Evolutionary conservation across 2,888 invertebrate species (phyloP).

Genomic region (Isoperla grammatica): DNA sequence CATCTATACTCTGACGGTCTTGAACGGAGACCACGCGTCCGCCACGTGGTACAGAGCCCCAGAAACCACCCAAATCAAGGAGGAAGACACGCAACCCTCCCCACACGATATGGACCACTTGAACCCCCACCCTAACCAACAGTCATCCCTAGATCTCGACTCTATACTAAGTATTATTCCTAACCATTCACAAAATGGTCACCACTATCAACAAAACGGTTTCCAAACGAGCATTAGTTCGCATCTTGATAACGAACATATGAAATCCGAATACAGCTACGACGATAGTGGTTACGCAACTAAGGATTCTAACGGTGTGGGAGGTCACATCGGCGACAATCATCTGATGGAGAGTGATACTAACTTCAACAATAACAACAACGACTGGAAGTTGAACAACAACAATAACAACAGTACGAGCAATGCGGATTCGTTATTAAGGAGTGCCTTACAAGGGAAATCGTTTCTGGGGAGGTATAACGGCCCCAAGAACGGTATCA

Average conservation of each 20-base stretch:
- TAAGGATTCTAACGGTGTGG: conserved; percentile 35
- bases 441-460: conserved; percentile 81
- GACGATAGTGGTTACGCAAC: conserved; percentile 73
- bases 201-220: conserved; percentile 27
- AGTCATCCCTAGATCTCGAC: conserved; percentile 63
- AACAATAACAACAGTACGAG: conserved; percentile 36
- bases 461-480: conserved; percentile 34
- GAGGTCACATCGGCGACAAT: conserved; percentile 15
- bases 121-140: conserved; percentile 5
- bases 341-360: conserved; percentile 30
- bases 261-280: conserved; percentile 69
- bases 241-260: conserved; percentile 54
- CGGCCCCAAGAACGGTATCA: conserved; percentile 37
- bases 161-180: conserved; percentile 67
- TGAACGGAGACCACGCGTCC: conserved; percentile 59
- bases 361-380: conserved; percentile 75
- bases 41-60: conserved; percentile 49
- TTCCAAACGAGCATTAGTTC: conserved; percentile 37
- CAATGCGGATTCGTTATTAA: conserved; percentile 65
- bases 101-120: conserved; percentile 6
- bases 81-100: conserved; percentile 53
- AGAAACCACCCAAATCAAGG: conserved; percentile 49
- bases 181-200: conserved; percentile 43
- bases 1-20: conserved; percentile 80
- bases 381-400: conserved; percentile 73